Conservation (phyloP, 1,140 invertebrate genomes). For the Drosophila paulistorum region DNA sequence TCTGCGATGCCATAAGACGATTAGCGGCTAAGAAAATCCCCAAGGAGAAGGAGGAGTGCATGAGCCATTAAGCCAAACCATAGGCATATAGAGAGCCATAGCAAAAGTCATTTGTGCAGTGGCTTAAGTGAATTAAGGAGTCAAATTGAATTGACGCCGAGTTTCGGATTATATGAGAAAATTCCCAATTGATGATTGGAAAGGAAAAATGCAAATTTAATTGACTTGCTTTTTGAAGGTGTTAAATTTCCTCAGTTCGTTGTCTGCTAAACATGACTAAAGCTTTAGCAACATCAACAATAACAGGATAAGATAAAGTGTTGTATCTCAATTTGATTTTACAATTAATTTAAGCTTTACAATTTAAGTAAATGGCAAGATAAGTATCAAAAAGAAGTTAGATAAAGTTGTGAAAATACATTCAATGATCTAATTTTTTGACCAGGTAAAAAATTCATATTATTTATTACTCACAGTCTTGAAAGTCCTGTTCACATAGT, state of each 20-base stretch:
- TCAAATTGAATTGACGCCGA: conserved; percentile 13
- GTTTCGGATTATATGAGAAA: conserved; percentile 1
- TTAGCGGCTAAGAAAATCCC: conserved; percentile 17
- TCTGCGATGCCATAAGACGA: conserved; percentile 52
- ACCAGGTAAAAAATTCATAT: too few species aligned
- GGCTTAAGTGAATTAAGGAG: conserved; percentile 34
- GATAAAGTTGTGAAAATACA: too few species aligned
- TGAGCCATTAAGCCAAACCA: not conserved
- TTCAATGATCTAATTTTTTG: too few species aligned
- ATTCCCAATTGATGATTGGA: conserved; percentile 6
- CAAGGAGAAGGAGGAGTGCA: not conserved
- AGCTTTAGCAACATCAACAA: not conserved
- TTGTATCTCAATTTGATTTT: too few species aligned
- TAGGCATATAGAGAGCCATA: not conserved
- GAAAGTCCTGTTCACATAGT: too few species aligned
- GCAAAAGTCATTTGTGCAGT: conserved; percentile 22
- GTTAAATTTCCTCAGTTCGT: conserved; percentile 7
- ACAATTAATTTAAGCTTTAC: too few species aligned
- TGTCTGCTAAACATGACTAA: not conserved
- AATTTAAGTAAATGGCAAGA: too few species aligned
- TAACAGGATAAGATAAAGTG: too few species aligned
- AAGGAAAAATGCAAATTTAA: conserved; percentile 24
- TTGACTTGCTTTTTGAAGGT: not conserved
- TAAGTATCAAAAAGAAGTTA: too few species aligned
- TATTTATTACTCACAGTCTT: too few species aligned